Conservation (phyloP, 2,888 invertebrate species). For the Pollenia amentaria region DNA sequence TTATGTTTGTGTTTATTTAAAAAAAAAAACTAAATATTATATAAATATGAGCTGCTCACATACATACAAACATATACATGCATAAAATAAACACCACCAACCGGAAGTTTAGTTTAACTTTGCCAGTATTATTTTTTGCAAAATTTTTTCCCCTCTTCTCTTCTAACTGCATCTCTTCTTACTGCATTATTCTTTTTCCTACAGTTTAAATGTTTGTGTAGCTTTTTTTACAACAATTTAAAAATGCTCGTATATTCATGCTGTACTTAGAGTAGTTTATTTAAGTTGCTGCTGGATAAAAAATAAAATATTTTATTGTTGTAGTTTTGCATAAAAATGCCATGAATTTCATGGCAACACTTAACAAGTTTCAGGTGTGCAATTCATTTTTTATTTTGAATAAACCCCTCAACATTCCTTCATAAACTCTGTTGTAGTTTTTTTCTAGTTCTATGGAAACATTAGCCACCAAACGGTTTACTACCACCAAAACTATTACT, state of each 20-base stretch:
- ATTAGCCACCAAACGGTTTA: too few relatives aligned
- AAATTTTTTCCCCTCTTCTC: slow-evolving; percentile 28
- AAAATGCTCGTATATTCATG: slow-evolving; percentile 50
- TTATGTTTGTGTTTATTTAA: neutral
- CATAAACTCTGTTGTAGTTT: neutral
- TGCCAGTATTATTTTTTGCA: slow-evolving; percentile 56
- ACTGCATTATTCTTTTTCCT: slow-evolving; percentile 8
- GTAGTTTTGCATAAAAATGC: slow-evolving; percentile 77
- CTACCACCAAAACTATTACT: too few relatives aligned
- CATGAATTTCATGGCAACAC: slow-evolving; percentile 79
- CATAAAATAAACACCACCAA: slow-evolving; percentile 54
- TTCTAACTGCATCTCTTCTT: slow-evolving; percentile 1
- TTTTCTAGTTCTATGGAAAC: neutral
- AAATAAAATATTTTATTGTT: slow-evolving; percentile 55
- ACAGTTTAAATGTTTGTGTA: neutral
- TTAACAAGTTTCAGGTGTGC: slow-evolving; percentile 76
- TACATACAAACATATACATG: neutral
- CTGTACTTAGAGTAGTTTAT: slow-evolving; percentile 57
- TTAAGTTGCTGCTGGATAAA: slow-evolving; percentile 61
- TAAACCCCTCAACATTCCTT: neutral
- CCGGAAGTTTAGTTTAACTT: slow-evolving; percentile 67
- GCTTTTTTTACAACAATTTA: neutral
- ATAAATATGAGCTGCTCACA: neutral
- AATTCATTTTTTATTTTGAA: slow-evolving; percentile 52
- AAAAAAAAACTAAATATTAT: neutral